Percentiles rank a stretch among this genome's conserved stretches.
phyloP scores from a whole-genome alignment of 2,797 vertebrate species.

The Carcharodon carcharias region DNA sequence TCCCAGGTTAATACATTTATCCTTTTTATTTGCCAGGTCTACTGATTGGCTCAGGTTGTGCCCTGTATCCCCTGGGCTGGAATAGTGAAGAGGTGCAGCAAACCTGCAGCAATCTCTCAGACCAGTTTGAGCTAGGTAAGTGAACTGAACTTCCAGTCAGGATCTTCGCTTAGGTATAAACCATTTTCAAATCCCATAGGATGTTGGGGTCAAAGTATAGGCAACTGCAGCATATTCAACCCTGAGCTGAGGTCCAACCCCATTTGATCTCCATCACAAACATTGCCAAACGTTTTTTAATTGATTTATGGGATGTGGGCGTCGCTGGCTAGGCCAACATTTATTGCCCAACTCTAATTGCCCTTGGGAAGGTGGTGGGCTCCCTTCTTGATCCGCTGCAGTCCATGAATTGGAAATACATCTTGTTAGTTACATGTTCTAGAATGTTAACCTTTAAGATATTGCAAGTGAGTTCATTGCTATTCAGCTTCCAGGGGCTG shows the following conservation, averaged over 20 bases:
- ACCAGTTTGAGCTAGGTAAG: conserved; percentile 89
- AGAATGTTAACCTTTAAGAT: neutral
- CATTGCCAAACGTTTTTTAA: neutral
- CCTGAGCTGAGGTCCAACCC: neutral
- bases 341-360: too few species aligned
- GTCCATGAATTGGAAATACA: neutral
- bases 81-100: conserved; percentile 92
- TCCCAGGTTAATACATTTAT: neutral
- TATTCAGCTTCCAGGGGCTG: neutral
- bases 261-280: neutral
- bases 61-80: conserved; percentile 93
- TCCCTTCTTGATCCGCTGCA: too few species aligned
- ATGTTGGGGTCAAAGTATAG: neutral
- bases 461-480: neutral
- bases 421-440: neutral
- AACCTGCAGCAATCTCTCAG: conserved; percentile 86
- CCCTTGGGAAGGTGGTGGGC: too few species aligned
- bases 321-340: too few species aligned
- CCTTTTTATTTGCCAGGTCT: conserved; percentile 60
- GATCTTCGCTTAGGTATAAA: neutral
- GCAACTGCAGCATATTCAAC: neutral
- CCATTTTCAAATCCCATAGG: neutral
- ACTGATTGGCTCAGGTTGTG: conserved; percentile 88
- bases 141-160: neutral
- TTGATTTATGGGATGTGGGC: too few species aligned